These are phyloP conservation scores for Semicossyphus pulcher DNA, from an alignment of 2,113 vertebrate species.

Conservation along the genomic window DNA sequence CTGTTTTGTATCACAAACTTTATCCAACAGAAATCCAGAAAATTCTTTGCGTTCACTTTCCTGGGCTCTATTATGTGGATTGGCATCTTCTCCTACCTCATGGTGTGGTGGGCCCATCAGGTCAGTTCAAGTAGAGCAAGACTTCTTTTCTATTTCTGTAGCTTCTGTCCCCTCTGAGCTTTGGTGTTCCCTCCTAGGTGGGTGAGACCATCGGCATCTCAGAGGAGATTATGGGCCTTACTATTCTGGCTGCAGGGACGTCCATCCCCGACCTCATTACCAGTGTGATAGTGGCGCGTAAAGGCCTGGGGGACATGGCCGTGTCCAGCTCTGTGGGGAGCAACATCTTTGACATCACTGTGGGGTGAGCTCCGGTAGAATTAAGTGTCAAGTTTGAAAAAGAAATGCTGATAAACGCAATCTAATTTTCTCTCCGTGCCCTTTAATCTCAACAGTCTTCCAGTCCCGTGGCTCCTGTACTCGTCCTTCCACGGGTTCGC, in stretches of 20 bases:
- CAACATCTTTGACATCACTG: conserved; percentile 97
- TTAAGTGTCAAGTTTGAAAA: background rate
- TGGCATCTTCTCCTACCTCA: conserved; percentile 93
- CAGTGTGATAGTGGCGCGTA: conserved; percentile 96
- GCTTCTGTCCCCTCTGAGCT: background rate
- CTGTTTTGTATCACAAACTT: conserved; percentile 21
- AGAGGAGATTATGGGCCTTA: conserved; percentile 98
- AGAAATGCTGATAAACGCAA: background rate
- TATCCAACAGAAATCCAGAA: conserved; percentile 87
- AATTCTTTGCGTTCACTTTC: conserved; percentile 90
- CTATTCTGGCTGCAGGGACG: conserved; percentile 95
- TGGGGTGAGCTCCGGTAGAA: conserved; percentile 87
- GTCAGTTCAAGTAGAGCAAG: conserved; percentile 77
- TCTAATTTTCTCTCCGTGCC: background rate
- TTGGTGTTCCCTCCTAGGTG: conserved; percentile 81
- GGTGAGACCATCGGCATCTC: conserved; percentile 97
- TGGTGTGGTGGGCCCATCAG: conserved; percentile 99
- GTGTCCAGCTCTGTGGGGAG: conserved; percentile 98
- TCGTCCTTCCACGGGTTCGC: conserved; percentile 83
- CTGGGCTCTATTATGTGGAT: conserved; percentile 96
- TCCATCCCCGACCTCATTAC: conserved; percentile 98
- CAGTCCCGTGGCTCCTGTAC: conserved; percentile 93
- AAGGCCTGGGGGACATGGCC: conserved; percentile 97
- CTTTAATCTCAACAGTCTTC: conserved; percentile 83
- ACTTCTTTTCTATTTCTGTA: background rate